Conservation (phyloP, 2,888 invertebrate genomes). For the Trisateles emortualis region DNA sequence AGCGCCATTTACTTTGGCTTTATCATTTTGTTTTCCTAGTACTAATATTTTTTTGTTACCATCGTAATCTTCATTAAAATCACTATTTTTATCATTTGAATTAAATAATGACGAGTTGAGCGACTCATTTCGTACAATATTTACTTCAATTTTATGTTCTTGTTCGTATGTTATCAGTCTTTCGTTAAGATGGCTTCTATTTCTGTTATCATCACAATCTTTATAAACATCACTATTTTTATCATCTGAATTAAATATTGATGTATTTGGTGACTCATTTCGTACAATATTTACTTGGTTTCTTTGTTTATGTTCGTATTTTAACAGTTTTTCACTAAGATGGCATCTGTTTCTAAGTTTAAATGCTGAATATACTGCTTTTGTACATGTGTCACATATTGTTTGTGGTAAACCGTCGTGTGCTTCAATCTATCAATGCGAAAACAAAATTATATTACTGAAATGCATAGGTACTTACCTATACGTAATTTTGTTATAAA, state of each 20-base stretch:
- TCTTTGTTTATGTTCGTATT: slow-evolving; percentile 7
- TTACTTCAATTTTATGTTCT: slow-evolving; percentile 1
- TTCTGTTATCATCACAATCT: slow-evolving; percentile 10
- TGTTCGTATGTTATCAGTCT: slow-evolving; percentile 6
- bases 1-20: slow-evolving; percentile 16
- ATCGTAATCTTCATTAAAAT: slow-evolving; percentile 8
- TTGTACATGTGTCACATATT: slow-evolving; percentile 27
- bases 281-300: not conserved
- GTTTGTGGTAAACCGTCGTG: slow-evolving; percentile 34
- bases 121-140: not conserved
- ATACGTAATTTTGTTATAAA: no score
- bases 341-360: slow-evolving; percentile 21
- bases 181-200: slow-evolving; percentile 13
- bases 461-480: no score
- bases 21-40: slow-evolving; percentile 26
- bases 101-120: not conserved
- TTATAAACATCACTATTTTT: slow-evolving; percentile 2
- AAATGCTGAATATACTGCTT: slow-evolving; percentile 17
- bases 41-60: slow-evolving; percentile 15
- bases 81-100: not conserved
- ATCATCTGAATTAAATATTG: not conserved
- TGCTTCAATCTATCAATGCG: slow-evolving; percentile 23
- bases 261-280: not conserved
- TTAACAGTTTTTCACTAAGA: slow-evolving; percentile 10
- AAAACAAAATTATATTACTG: not conserved